These are phyloP conservation scores for Microctenopoma lineatum DNA, from an alignment of 2,797 vertebrate genomes.

Conservation along the genomic window DNA sequence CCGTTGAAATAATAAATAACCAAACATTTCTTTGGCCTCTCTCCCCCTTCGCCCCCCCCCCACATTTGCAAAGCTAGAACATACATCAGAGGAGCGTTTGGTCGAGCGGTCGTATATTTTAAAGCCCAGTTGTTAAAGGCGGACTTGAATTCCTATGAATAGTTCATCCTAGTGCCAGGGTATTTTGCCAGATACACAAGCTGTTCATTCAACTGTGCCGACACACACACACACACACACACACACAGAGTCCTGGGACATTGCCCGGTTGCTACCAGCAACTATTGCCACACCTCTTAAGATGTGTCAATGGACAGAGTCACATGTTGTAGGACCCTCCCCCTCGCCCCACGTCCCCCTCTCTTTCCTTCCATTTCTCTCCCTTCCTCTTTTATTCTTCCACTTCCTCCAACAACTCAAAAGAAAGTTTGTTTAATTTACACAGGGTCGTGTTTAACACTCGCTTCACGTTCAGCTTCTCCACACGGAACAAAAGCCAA, in stretches of 20 bases:
- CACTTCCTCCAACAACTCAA: slow-evolving; percentile 49
- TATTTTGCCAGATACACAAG: slow-evolving; percentile 67
- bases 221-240: slow-evolving; percentile 36
- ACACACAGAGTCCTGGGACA: slow-evolving; percentile 44
- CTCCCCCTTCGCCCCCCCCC: not conserved
- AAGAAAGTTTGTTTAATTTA: slow-evolving; percentile 59
- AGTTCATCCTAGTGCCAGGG: slow-evolving; percentile 37
- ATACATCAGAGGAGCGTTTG: slow-evolving; percentile 24
- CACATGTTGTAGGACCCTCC: slow-evolving; percentile 39
- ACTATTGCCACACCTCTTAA: slow-evolving; percentile 68
- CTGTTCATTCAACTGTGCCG: slow-evolving; percentile 70
- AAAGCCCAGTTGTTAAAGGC: slow-evolving; percentile 36
- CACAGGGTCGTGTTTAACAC: slow-evolving; percentile 58
- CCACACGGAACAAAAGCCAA: slow-evolving; percentile 42
- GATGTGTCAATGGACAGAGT: slow-evolving; percentile 72
- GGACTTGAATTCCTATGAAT: slow-evolving; percentile 55
- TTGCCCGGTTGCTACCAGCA: slow-evolving; percentile 68
- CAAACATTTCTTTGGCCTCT: not conserved
- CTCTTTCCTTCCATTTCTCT: not conserved
- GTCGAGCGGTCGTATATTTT: slow-evolving; percentile 55
- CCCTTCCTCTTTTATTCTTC: slow-evolving; percentile 21
- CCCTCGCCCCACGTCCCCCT: slow-evolving; percentile 2
- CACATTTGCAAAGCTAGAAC: slow-evolving; percentile 26
- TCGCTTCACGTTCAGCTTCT: slow-evolving; percentile 63
- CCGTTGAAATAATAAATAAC: not conserved